These are phyloP conservation scores for Scrobipalpa costella DNA, from an alignment of 2,888 invertebrate genomes.

Conservation along the genomic window DNA sequence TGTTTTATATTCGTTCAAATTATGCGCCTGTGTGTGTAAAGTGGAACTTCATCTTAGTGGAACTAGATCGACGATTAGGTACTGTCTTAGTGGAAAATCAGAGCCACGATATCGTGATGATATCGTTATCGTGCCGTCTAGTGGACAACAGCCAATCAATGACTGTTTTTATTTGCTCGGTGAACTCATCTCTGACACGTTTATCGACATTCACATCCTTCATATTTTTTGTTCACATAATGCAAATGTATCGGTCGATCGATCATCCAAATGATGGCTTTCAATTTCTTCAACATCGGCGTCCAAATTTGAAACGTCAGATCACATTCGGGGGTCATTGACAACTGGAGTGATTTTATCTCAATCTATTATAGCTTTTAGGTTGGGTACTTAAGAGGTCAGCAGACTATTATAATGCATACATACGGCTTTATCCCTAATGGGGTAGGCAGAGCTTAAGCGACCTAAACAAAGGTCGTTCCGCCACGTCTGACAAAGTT, in stretches of 20 bases:
- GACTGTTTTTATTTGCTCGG: constrained; percentile 50
- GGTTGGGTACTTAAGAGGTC: not conserved
- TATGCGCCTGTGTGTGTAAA: too few relatives aligned
- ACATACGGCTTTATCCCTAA: too few relatives aligned
- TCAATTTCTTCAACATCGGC: constrained; percentile 32
- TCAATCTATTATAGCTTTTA: not conserved
- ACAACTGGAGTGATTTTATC: constrained; percentile 11
- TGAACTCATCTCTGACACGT: constrained; percentile 52
- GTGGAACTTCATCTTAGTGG: too few relatives aligned
- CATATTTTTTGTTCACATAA: constrained; percentile 54
- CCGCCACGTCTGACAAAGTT: too few relatives aligned
- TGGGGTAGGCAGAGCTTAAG: too few relatives aligned
- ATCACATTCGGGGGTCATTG: constrained; percentile 24
- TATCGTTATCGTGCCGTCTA: not conserved
- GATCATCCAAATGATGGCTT: constrained; percentile 44
- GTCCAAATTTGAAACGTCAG: constrained; percentile 20
- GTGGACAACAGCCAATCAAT: constrained; percentile 47
- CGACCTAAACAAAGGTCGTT: too few relatives aligned
- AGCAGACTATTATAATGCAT: too few relatives aligned
- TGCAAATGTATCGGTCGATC: constrained; percentile 51
- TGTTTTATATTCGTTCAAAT: too few relatives aligned
- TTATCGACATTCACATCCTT: constrained; percentile 42
- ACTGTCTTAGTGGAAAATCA: too few relatives aligned
- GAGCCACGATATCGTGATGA: not conserved
- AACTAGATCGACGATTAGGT: too few relatives aligned